These are phyloP conservation scores for Chrysotoxum bicinctum DNA, from an alignment of 2,888 invertebrate genomes.

Conservation along the genomic window DNA sequence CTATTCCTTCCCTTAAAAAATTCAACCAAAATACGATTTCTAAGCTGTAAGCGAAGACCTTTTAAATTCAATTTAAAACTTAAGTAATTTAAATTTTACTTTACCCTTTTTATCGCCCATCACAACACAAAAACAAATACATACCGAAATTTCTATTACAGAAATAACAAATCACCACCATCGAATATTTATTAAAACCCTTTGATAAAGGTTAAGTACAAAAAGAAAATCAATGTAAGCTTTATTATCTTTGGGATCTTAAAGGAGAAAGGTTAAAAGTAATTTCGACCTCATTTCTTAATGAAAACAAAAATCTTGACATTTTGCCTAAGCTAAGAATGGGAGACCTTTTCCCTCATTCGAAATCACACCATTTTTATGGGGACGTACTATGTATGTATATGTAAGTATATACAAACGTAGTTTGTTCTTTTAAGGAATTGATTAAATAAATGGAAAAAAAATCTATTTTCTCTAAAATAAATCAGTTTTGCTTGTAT, in stretches of 20 bases:
- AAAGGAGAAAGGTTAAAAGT: background rate
- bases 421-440: background rate
- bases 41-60: background rate
- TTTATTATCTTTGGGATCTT: constrained; percentile 22
- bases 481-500: no score
- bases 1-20: no score
- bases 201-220: constrained; percentile 20
- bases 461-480: no score
- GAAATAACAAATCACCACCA: constrained; percentile 10
- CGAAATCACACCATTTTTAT: background rate
- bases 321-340: no score
- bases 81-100: background rate
- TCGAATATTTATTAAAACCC: constrained; percentile 16
- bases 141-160: background rate
- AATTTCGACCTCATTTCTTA: constrained; percentile 21
- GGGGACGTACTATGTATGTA: background rate
- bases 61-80: background rate
- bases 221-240: constrained; percentile 21
- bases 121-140: background rate
- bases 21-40: background rate
- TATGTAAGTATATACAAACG: background rate
- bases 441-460: background rate
- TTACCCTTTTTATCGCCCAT: background rate
- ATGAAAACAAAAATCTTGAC: constrained; percentile 24
- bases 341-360: background rate